A percentile compares a stretch with the other conserved stretches of the same genome.
Evolutionary conservation across 2,113 vertebrate species (phyloP).

Genomic region (Microcebus lehilahytsara): DNA sequence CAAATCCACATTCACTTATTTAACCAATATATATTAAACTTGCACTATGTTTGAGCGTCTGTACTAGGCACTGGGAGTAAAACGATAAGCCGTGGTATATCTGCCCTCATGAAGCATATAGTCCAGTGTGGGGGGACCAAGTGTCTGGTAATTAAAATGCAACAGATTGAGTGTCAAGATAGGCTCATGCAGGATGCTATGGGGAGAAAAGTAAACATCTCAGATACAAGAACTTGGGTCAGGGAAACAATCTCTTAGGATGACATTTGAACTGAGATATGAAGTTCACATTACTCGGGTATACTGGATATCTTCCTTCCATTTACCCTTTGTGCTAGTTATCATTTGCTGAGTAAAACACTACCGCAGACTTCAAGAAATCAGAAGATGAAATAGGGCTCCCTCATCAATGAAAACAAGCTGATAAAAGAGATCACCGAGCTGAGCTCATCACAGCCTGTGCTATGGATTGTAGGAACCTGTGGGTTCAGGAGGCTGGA

Average conservation of each 20-base stretch:
- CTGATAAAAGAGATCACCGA: neutral
- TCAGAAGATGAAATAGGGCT: neutral
- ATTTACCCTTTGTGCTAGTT: neutral
- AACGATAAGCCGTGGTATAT: neutral
- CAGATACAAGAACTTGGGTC: neutral
- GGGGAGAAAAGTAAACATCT: neutral
- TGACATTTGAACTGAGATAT: neutral
- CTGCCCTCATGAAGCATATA: neutral
- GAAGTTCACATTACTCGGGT: neutral
- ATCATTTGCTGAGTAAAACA: neutral
- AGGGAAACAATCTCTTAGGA: neutral
- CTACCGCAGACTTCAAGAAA: neutral
- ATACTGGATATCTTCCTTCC: neutral
- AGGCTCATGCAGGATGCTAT: neutral
- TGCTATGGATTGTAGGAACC: neutral
- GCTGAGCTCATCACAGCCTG: neutral
- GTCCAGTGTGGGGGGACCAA: neutral
- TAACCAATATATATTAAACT: neutral
- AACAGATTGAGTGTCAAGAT: neutral
- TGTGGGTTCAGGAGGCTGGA: neutral
- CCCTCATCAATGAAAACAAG: neutral
- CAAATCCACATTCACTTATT: conserved; percentile 6
- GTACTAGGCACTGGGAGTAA: neutral
- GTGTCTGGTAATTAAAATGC: neutral
- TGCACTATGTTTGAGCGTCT: neutral